Evolutionary conservation across 2,888 invertebrate species (phyloP), one percentile per base, ranked within the genome.

Genomic region (Drosophila lutescens): DNA sequence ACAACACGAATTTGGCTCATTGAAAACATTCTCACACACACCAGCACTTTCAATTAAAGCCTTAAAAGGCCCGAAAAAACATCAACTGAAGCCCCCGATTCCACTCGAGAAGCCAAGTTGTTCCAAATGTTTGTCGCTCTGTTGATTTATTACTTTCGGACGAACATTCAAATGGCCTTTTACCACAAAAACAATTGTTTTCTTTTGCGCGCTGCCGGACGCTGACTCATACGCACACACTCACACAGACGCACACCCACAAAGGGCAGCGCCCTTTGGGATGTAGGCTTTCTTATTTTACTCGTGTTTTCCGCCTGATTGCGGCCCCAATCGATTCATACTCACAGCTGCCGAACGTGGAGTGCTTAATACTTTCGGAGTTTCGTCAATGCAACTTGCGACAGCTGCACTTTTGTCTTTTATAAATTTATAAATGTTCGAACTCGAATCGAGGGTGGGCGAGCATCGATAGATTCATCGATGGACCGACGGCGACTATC

Each of bases 141-240:
- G 40, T 54, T 47, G 38, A 46, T 40, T 40, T 41, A 34, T 9
- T 40, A 40, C 38, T 54, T 40, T 65, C 20, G 7, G n/a, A 40
- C 2, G 15, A 30, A 9, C 40, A 43, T 34, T 15, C 40, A 12
- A 32, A 15, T 41, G 20, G 2, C 10, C 6, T 9, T 30, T 34
- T 8, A 58, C 17, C 23, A 43, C 47, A 47, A 50, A 68, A 71
- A 57, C 57, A n/a, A 49, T 78, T 73, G 61, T 56, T 65, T 66
- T 78, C 40, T 65, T 76, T 58, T 57, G 68, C 54, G 56, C 58
- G 61, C 38, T 53, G 46, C 53, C 57, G 83, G 83, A 68, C 84
- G 60, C 85, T 87, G 87, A 82, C 87, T 87, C 82, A 82, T 78
- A 70, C 60, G 70, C 61, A 67, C 46, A 61, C 62, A 68, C 58